Conservation (phyloP, 1,140 invertebrate genomes). For the Formica exsecta region DNA sequence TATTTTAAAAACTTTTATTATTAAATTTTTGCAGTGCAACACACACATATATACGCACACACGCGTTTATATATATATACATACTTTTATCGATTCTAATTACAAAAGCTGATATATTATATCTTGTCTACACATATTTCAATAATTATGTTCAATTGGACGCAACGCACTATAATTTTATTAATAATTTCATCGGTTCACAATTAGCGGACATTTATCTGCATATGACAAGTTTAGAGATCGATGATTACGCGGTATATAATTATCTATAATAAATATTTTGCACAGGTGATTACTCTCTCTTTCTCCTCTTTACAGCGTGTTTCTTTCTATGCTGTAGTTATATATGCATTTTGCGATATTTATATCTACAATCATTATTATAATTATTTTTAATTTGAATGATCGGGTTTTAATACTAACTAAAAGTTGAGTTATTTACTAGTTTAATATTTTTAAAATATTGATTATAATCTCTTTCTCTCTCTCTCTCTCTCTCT, state of each 20-base stretch:
- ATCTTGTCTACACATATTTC: background rate
- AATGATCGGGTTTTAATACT: too few relatives aligned
- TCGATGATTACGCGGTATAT: background rate
- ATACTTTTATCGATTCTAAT: background rate
- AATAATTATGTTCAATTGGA: constrained; percentile 34
- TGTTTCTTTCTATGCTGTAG: background rate
- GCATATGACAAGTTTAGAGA: constrained; percentile 36
- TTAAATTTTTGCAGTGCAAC: background rate
- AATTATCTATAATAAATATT: constrained; percentile 15
- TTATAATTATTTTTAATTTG: too few relatives aligned
- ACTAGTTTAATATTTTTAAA: too few relatives aligned
- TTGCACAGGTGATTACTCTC: constrained; percentile 8
- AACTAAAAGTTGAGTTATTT: background rate
- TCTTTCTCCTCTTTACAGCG: background rate
- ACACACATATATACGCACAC: too few relatives aligned
- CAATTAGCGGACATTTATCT: constrained; percentile 36
- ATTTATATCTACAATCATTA: too few relatives aligned
- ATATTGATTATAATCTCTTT: too few relatives aligned
- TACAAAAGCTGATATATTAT: background rate
- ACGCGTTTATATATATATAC: too few relatives aligned
- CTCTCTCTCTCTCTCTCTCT: too few relatives aligned
- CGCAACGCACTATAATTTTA: constrained; percentile 16
- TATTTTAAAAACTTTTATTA: background rate
- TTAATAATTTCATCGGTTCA: constrained; percentile 40
- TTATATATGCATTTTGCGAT: background rate